phyloP scores from a whole-genome alignment of 2,888 invertebrate genomes.

The Rosalia funebris region DNA sequence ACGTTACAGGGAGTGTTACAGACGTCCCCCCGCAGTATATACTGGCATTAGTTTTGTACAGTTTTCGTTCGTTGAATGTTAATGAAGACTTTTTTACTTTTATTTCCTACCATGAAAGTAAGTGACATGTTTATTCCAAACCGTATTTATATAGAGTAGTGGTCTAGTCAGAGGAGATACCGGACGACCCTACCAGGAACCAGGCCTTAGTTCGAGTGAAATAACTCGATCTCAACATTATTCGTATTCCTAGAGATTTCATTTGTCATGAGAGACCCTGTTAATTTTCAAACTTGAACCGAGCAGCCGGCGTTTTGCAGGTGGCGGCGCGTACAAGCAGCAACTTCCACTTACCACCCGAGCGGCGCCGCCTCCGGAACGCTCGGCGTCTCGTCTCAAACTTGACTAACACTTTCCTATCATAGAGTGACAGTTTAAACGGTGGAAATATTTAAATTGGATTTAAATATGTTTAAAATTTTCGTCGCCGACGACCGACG shows the following conservation, averaged over 20 bases:
- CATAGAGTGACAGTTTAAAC: constrained; percentile 40
- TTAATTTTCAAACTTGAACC: constrained; percentile 15
- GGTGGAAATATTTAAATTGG: constrained; percentile 24
- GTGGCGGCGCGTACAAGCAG: constrained; percentile 46
- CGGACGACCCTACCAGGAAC: neutral
- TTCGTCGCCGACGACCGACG: constrained; percentile 10
- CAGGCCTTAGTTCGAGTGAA: neutral
- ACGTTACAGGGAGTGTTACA: neutral
- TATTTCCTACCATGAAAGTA: neutral
- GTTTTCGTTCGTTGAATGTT: constrained; percentile 17
- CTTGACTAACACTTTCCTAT: constrained; percentile 53
- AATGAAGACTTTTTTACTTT: constrained; percentile 18
- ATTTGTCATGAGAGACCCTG: constrained; percentile 18
- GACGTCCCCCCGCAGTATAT: neutral
- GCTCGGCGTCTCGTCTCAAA: constrained; percentile 39
- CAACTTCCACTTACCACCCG: constrained; percentile 61
- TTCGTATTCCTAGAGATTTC: constrained; percentile 18
- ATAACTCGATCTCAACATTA: constrained; percentile 4
- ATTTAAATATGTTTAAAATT: constrained; percentile 34
- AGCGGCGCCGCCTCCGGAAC: constrained; percentile 12
- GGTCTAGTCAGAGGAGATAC: constrained; percentile 14
- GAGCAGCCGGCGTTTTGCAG: constrained; percentile 1
- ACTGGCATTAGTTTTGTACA: constrained; percentile 15
- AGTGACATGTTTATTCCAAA: constrained; percentile 17
- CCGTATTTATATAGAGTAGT: constrained; percentile 16